phyloP scores from a whole-genome alignment of 2,888 invertebrate genomes.

The Acanthacorydalis orientalis region DNA sequence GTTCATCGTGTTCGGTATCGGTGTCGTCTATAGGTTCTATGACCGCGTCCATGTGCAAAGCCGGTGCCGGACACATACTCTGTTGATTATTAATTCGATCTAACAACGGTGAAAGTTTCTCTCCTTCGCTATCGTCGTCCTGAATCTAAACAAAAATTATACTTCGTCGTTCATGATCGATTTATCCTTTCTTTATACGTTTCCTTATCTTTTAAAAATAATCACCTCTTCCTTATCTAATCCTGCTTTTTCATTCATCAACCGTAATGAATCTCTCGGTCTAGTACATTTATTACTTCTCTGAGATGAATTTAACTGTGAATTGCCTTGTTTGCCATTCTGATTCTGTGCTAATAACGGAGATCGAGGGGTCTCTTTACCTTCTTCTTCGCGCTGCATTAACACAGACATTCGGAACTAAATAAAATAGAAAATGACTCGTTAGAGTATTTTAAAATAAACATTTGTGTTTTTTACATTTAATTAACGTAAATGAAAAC shows the following conservation, averaged over 20 bases:
- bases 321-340: constrained; percentile 12
- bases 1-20: constrained; percentile 34
- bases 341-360: constrained; percentile 18
- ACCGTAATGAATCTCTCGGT: constrained; percentile 27
- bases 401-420: constrained; percentile 59
- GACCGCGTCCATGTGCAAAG: constrained; percentile 29
- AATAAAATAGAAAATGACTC: constrained; percentile 6
- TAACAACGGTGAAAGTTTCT: constrained; percentile 62
- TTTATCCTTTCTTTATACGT: not conserved
- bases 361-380: constrained; percentile 23
- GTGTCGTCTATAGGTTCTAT: constrained; percentile 45
- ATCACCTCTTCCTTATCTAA: constrained; percentile 24
- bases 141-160: constrained; percentile 23
- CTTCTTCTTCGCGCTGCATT: constrained; percentile 45
- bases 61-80: constrained; percentile 15
- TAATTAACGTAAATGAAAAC: constrained; percentile 2
- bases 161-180: not conserved
- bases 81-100: constrained; percentile 14
- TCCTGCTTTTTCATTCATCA: constrained; percentile 7
- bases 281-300: constrained; percentile 19
- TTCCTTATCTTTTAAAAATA: constrained; percentile 1
- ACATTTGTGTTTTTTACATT: not conserved
- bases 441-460: not conserved
- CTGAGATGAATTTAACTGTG: constrained; percentile 1
- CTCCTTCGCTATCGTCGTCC: constrained; percentile 70